A percentile compares a stretch with the other conserved stretches of the same genome.
These are phyloP conservation scores for Tromatobia lineatoria DNA, from an alignment of 2,888 invertebrate genomes.

Conservation along the genomic window DNA sequence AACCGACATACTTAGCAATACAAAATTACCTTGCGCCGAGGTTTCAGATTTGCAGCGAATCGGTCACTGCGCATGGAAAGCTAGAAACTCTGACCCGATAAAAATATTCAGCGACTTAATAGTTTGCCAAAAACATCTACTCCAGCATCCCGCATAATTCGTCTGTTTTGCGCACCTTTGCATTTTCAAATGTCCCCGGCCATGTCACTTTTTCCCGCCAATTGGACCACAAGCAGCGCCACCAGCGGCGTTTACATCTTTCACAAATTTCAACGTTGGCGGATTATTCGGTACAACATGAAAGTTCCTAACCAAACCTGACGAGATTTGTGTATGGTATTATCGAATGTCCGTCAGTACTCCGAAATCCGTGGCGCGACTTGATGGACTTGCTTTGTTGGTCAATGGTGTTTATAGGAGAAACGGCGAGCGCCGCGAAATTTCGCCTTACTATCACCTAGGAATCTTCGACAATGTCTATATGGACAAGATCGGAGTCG, in stretches of 20 bases:
- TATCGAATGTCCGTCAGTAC: conserved; percentile 43
- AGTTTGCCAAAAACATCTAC: too few species aligned
- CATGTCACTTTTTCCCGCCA: too few species aligned
- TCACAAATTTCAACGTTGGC: not conserved
- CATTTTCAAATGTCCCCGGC: too few species aligned
- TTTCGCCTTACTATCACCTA: conserved; percentile 47
- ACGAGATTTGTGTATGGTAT: conserved; percentile 9
- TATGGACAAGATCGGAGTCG: conserved; percentile 54
- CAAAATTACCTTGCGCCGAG: too few species aligned
- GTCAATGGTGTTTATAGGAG: conserved; percentile 54
- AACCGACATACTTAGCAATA: too few species aligned
- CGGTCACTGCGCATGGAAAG: too few species aligned
- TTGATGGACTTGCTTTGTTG: conserved; percentile 42
- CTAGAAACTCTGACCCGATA: too few species aligned
- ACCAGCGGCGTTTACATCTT: not conserved
- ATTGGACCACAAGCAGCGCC: too few species aligned
- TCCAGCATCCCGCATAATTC: too few species aligned
- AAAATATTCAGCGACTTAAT: too few species aligned
- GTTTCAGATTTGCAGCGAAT: too few species aligned
- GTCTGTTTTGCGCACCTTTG: too few species aligned
- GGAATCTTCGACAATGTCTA: conserved; percentile 60
- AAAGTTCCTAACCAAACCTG: conserved; percentile 57
- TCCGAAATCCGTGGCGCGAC: conserved; percentile 34
- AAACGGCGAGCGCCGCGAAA: conserved; percentile 26
- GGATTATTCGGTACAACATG: conserved; percentile 13